Base-by-base conservation (phyloP, 2,888 invertebrate genomes). In the Pilophorus perplexus region DNA sequence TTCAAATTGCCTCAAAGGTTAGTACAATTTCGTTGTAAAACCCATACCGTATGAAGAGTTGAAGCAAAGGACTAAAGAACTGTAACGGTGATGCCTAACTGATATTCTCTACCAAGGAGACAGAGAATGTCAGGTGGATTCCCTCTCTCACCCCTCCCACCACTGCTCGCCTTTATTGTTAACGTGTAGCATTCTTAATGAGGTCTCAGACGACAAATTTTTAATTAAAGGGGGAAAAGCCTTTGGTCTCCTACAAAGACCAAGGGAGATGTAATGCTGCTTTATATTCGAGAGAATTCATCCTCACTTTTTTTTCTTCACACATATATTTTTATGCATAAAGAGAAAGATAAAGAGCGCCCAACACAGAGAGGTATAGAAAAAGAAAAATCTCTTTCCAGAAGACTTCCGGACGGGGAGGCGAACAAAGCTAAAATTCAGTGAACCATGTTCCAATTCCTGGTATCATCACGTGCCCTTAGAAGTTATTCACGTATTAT, bases 191-290 rank as follows among this genome's bases (percentile, higher is more conserved):
- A 60, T 25, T 60, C 44, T 27, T 60, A 60, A 60, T 60, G 60
- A 60, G 60, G 60, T 60, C 60, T 60, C 60, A 60, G 60, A 60
- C 60, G 60, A 60, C 60, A 60, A 60, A 60, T 60, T 60, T 60
- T 60, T 60, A 60, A 60, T 60, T 60, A 60, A 60, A 60, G 44
- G 46, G 60, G 44, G 46, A 44, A 44, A 60, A 60, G 40, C 60
- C 28, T 28, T 60, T 60, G 44, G 60, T 44, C 46, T 46, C 46
- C 28, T 60, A 16, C 25, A 44, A 60, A 60, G 46, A 46, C 44
- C 44, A 44, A 44, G 60, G 27, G 60, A 44, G 60, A 27, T 60
- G 46, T 60, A 60, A 60, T 60, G 60, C 60, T 60, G 60, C 60
- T 60, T 60, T 60, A 44, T 60, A 60, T 60, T 25, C 60, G 60